phyloP scores from a whole-genome alignment of 2,797 vertebrate genomes.

The Buphagus erythrorhynchus region DNA sequence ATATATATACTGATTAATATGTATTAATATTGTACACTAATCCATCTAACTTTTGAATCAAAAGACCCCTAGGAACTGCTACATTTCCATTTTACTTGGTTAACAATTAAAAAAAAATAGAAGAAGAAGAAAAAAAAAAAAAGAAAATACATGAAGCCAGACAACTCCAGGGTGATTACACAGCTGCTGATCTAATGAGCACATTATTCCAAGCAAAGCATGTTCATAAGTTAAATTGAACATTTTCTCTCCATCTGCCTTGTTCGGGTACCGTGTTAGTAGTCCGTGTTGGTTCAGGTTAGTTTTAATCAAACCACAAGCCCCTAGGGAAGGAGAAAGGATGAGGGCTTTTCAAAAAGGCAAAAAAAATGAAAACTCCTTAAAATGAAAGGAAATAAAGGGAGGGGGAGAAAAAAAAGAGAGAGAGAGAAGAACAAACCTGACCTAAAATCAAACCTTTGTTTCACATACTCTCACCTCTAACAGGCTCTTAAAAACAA shows the following conservation, averaged over 20 bases:
- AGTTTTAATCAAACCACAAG: conserved; percentile 16
- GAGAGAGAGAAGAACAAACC: neutral
- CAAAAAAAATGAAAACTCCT: neutral
- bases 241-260: neutral
- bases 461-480: neutral
- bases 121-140: neutral
- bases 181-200: neutral
- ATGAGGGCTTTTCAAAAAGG: neutral
- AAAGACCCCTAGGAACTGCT: neutral
- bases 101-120: neutral
- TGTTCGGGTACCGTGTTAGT: neutral
- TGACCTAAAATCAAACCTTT: neutral
- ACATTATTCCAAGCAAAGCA: neutral
- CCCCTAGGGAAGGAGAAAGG: neutral
- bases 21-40: neutral
- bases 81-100: neutral
- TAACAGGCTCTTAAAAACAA: neutral
- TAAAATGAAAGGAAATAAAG: neutral
- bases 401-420: no score
- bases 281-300: neutral
- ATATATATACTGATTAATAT: neutral
- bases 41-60: neutral
- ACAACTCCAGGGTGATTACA: neutral
- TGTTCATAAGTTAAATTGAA: neutral
- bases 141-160: neutral